Conservation (phyloP, 2,888 invertebrate species). For the Stenurella melanura region DNA sequence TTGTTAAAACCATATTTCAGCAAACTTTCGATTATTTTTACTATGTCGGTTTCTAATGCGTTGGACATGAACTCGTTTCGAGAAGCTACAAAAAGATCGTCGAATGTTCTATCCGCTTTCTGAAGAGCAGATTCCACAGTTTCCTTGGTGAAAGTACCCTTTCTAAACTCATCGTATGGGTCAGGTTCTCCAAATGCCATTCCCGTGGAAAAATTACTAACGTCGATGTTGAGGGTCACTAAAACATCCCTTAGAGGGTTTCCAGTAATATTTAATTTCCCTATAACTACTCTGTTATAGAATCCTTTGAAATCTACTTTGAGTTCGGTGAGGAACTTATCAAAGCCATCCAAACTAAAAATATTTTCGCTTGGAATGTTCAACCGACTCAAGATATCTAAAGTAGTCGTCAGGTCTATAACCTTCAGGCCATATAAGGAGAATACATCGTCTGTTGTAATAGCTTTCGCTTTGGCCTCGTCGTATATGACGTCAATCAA, state of each 20-base stretch:
- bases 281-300: conserved; percentile 46
- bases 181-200: conserved; percentile 50
- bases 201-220: conserved; percentile 41
- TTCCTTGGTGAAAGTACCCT: conserved; percentile 50
- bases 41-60: conserved; percentile 16
- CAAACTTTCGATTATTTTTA: conserved; percentile 37
- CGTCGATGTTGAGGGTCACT: conserved; percentile 46
- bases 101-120: conserved; percentile 42
- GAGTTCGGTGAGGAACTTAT: conserved; percentile 42
- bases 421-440: conserved; percentile 37
- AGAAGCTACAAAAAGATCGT: conserved; percentile 42
- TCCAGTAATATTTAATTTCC: conserved; percentile 41
- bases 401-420: conserved; percentile 27
- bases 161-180: conserved; percentile 51
- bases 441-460: conserved; percentile 43
- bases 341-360: conserved; percentile 48
- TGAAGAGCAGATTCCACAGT: conserved; percentile 40
- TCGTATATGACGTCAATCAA: conserved; percentile 42
- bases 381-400: conserved; percentile 35
- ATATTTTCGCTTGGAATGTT: conserved; percentile 31
- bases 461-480: conserved; percentile 23
- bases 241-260: conserved; percentile 43
- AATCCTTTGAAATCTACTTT: conserved; percentile 46
- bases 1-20: conserved; percentile 37
- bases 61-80: conserved; percentile 40